Conservation (phyloP, 2,888 invertebrate species). For the Drosophila nigricruria region DNA sequence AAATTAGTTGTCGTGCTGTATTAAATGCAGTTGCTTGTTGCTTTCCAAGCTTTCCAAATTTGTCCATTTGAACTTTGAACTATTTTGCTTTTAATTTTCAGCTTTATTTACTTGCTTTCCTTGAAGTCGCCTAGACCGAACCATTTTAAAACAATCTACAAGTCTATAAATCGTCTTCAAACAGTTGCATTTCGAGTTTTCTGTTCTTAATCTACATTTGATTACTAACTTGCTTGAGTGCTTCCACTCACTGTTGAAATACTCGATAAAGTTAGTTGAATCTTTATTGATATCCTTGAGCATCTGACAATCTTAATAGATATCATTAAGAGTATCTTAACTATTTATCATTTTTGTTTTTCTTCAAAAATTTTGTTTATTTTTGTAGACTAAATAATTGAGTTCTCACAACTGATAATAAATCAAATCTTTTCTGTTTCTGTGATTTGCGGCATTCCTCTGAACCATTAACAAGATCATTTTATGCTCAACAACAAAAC, state of each 20-base stretch:
- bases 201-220: constrained; percentile 29
- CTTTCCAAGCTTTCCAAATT: constrained; percentile 61
- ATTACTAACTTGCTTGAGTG: neutral
- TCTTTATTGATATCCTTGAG: neutral
- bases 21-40: constrained; percentile 32
- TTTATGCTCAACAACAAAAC: constrained; percentile 43
- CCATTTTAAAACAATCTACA: constrained; percentile 4
- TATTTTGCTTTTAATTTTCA: constrained; percentile 13
- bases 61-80: constrained; percentile 53
- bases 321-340: neutral
- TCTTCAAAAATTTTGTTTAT: neutral
- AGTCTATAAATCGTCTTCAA: constrained; percentile 18
- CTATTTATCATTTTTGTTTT: neutral
- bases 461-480: constrained; percentile 54
- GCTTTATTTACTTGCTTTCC: constrained; percentile 25
- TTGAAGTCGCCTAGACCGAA: constrained; percentile 20
- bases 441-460: neutral
- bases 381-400: neutral
- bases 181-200: constrained; percentile 22
- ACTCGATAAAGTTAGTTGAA: neutral
- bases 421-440: constrained; percentile 1
- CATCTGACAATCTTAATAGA: neutral
- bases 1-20: constrained; percentile 23
- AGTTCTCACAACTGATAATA: neutral
- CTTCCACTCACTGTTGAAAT: neutral